These are phyloP conservation scores for Drosophila pseudoananassae DNA, from an alignment of 1,140 invertebrate genomes.

Conservation along the genomic window DNA sequence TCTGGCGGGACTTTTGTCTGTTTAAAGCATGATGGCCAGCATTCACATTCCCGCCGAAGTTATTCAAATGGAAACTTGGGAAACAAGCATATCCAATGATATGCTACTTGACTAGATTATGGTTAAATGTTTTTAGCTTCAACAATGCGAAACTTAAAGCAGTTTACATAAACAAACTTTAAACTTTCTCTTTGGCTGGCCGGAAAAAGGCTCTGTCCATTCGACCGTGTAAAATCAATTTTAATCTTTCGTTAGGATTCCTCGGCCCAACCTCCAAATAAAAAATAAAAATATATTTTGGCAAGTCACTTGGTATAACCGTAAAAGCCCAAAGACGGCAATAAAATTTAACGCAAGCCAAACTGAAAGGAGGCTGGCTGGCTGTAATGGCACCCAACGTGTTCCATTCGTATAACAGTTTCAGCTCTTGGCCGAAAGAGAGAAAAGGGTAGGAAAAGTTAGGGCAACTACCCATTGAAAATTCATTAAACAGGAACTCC, in stretches of 20 bases:
- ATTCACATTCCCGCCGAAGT: conserved; percentile 16
- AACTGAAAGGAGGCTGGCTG: conserved; percentile 29
- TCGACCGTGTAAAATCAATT: conserved; percentile 65
- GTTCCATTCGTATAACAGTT: conserved; percentile 56
- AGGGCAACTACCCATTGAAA: conserved; percentile 34
- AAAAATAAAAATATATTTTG: conserved; percentile 48
- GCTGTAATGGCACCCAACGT: conserved; percentile 4
- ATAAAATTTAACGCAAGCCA: conserved; percentile 60
- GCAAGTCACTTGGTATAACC: conserved; percentile 47
- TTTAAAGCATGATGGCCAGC: conserved; percentile 25
- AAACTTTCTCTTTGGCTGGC: neutral
- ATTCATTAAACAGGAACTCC: conserved; percentile 46
- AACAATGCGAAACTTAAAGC: conserved; percentile 20
- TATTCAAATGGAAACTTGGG: conserved; percentile 26
- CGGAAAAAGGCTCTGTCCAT: conserved; percentile 3
- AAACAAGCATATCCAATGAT: conserved; percentile 27
- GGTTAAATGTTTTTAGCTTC: conserved; percentile 15
- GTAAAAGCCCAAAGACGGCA: conserved; percentile 48
- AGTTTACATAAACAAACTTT: neutral
- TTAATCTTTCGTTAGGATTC: conserved; percentile 62
- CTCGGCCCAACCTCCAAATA: conserved; percentile 8
- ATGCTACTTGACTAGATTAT: conserved; percentile 27
- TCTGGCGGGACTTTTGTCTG: conserved; percentile 46
- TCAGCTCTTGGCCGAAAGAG: conserved; percentile 8
- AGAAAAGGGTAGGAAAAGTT: conserved; percentile 15